Base-by-base conservation (phyloP, 2,113 vertebrate species). In the Columba janthina region DNA sequence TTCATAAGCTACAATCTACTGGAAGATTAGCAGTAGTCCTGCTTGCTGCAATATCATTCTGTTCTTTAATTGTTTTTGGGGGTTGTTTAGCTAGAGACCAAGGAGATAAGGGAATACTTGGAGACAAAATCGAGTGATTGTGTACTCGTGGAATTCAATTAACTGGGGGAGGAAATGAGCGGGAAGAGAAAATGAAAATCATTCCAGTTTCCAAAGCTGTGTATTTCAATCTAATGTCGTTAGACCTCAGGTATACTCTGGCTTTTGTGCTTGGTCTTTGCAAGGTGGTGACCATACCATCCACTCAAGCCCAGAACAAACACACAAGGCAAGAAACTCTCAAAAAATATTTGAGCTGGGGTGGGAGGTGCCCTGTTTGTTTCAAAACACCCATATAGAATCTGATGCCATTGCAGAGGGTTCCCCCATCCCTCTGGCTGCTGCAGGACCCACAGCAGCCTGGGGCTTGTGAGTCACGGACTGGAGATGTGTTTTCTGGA, bases 11-110 rank as follows among this genome's bases (percentile, higher is more conserved):
- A 60, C 81, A 78, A 4, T 62, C 78, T 86, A 72, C 74, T 0
- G 2, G 76, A 74, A 81, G 90, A 94, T 91, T 36, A 94, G 83
- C 79, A 54, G 70, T 36, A 53, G 32, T 31, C 53, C 83, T 84
- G 82, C 83, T 86, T 32, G 72, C 79, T 78, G 76, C 88, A 78
- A 1, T 22, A 50, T 77, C 82, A 32, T 42, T 60, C 92, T 71
- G 48, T 29, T 58, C 79, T 75, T 88, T 88, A 90, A 94, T 92
- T 86, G 77, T 54, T 38, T 86, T 60, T 1, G 3, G 64, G 46
- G 50, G 31, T 86, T 61, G 90, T 94, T 96, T 77, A 92, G 65
- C 61, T 72, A 21, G 80, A 93, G 79, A 83, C 40, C 56, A 21
- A 77, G 61, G 2, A 85, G 64, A 84, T 71, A 74, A 46, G 86